Conservation (phyloP, 2,797 vertebrate genomes). For the Dendrocincla fuliginosa region DNA sequence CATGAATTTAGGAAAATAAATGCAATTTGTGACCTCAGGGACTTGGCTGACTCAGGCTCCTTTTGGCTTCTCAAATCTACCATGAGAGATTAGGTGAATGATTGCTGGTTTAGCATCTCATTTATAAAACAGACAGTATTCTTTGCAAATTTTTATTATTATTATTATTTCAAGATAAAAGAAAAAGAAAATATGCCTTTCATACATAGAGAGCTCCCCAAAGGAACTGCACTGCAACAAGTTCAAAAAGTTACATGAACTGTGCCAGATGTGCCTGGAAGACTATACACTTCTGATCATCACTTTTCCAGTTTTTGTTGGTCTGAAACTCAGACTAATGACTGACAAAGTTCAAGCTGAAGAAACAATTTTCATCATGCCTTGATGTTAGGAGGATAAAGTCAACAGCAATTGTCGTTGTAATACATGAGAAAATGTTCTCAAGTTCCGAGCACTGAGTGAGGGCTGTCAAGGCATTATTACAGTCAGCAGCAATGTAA, state of each 20-base stretch:
- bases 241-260: not conserved
- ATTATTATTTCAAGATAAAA: not conserved
- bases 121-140: not conserved
- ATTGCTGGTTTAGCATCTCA: not conserved
- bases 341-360: not conserved
- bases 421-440: not conserved
- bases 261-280: slow-evolving; percentile 3
- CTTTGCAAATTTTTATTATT: not conserved
- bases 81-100: not conserved
- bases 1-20: not conserved
- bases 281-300: not conserved
- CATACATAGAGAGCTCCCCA: not conserved
- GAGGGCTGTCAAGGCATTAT: not conserved
- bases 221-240: not conserved
- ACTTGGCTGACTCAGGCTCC: not conserved
- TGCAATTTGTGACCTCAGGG: not conserved
- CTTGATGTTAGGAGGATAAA: not conserved
- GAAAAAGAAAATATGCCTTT: not conserved
- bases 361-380: not conserved
- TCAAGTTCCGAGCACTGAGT: not conserved
- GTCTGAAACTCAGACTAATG: not conserved
- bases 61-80: not conserved
- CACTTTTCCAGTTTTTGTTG: not conserved
- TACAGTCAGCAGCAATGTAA: not conserved
- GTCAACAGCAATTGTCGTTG: not conserved